Percentiles rank a stretch among this genome's conserved stretches.
These are phyloP conservation scores for Falco rusticolus DNA, from an alignment of 2,797 vertebrate genomes.

Conservation along the genomic window DNA sequence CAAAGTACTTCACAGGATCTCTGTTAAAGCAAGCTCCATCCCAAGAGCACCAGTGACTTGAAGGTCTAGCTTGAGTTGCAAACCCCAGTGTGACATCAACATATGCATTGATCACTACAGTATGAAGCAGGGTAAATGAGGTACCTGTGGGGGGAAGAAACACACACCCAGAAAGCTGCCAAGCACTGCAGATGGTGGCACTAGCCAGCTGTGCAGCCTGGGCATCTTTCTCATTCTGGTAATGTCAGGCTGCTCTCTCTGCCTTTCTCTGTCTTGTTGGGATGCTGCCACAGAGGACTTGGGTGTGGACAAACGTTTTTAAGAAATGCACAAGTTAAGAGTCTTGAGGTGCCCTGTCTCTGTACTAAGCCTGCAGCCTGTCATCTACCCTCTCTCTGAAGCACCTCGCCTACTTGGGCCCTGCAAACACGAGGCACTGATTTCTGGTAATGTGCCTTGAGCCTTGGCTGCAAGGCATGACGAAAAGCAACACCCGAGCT, in stretches of 20 bases:
- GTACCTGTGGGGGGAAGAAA: rapidly evolving
- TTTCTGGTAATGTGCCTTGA: not conserved
- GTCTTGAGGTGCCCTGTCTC: not conserved
- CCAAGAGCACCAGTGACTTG: not conserved
- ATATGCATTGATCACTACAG: not conserved
- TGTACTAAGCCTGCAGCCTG: not conserved
- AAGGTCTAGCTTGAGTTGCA: not conserved
- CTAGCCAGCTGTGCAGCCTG: not conserved
- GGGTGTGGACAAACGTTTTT: not conserved
- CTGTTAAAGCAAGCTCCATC: not conserved
- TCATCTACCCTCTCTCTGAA: not conserved
- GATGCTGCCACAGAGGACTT: not conserved
- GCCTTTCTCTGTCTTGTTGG: not conserved
- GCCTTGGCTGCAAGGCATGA: not conserved
- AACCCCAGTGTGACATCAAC: not conserved
- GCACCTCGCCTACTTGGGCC: not conserved
- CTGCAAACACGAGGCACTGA: not conserved
- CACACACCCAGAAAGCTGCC: not conserved
- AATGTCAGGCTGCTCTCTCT: not conserved
- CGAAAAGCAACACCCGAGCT: not conserved
- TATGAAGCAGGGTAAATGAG: not conserved
- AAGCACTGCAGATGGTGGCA: not conserved
- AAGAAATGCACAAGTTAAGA: not conserved
- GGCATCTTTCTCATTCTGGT: not conserved
- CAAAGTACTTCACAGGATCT: not conserved